These are phyloP conservation scores for Zaprionus ghesquierei DNA, from an alignment of 1,140 invertebrate species.

Conservation along the genomic window DNA sequence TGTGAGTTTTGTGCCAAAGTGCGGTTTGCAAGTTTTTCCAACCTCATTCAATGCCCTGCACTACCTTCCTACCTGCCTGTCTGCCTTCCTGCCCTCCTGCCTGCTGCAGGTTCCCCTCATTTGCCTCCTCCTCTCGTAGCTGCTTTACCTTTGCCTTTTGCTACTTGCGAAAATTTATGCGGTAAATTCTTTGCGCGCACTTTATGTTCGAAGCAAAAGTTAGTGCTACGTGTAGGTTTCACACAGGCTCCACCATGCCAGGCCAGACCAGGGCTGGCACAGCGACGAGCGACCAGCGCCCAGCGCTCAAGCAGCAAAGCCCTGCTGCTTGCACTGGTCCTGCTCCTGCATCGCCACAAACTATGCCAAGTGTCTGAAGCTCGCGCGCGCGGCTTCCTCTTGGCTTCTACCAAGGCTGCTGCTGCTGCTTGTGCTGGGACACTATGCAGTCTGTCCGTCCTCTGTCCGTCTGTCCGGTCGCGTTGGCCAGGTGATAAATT, in stretches of 20 bases:
- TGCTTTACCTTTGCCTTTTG: conserved; percentile 61
- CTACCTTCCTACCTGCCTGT: background rate
- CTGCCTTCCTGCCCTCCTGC: background rate
- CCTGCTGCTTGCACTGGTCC: background rate
- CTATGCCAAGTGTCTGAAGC: conserved; percentile 75
- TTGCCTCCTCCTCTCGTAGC: background rate
- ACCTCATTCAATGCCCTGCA: background rate
- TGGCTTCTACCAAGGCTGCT: conserved; percentile 9
- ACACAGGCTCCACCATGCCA: background rate
- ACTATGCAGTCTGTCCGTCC: background rate
- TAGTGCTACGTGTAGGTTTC: conserved; percentile 73
- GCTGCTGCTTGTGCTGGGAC: background rate
- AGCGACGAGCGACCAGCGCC: background rate
- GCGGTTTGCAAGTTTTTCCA: conserved; percentile 70
- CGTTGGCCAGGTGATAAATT: conserved; percentile 64
- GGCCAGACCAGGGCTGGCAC: background rate
- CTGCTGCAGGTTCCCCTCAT: conserved; percentile 14
- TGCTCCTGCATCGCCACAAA: conserved; percentile 53
- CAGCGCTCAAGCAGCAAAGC: background rate
- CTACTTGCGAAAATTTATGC: conserved; percentile 80
- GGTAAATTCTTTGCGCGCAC: conserved; percentile 80
- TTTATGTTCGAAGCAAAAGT: conserved; percentile 81
- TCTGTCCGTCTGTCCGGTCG: background rate
- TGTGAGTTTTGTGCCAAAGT: conserved; percentile 80
- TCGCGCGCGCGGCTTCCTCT: conserved; percentile 42